Conservation (phyloP, 2,888 invertebrate genomes). For the Syrphus vitripennis region DNA sequence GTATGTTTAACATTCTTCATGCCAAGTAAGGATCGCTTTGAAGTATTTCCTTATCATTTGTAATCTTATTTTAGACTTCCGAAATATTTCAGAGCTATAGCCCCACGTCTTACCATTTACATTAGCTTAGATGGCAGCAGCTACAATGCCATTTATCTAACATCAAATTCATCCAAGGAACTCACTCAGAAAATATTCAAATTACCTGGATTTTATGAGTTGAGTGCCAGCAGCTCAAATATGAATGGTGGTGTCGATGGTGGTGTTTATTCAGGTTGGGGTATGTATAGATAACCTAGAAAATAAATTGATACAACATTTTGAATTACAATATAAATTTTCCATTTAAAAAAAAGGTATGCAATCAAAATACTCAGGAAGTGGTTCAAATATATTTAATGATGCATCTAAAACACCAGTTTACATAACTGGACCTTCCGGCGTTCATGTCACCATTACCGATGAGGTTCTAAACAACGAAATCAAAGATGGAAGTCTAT, state of each 20-base stretch:
- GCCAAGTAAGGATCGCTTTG: slow-evolving; percentile 85
- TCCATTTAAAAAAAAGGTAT: slow-evolving; percentile 75
- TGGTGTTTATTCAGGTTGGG: slow-evolving; percentile 72
- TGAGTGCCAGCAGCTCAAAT: slow-evolving; percentile 76
- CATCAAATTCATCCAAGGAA: slow-evolving; percentile 85
- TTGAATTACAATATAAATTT: no score
- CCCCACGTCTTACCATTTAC: slow-evolving; percentile 92
- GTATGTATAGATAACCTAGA: slow-evolving; percentile 71
- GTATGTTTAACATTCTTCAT: slow-evolving; percentile 94
- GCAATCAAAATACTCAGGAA: slow-evolving; percentile 81
- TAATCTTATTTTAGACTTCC: slow-evolving; percentile 62
- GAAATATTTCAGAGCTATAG: slow-evolving; percentile 82
- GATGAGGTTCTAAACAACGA: slow-evolving; percentile 91
- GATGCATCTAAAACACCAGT: slow-evolving; percentile 84
- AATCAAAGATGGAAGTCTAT: slow-evolving; percentile 90
- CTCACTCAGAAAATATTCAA: slow-evolving; percentile 85
- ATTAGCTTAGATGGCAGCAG: slow-evolving; percentile 87
- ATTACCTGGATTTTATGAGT: slow-evolving; percentile 82
- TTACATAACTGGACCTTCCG: slow-evolving; percentile 91
- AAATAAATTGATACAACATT: no score
- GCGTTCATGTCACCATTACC: slow-evolving; percentile 91
- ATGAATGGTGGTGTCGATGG: slow-evolving; percentile 73
- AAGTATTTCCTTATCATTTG: slow-evolving; percentile 35
- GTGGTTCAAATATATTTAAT: slow-evolving; percentile 81
- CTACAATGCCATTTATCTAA: slow-evolving; percentile 92